Base-by-base conservation (phyloP, 1,140 invertebrate species). In the Portunus trituberculatus region DNA sequence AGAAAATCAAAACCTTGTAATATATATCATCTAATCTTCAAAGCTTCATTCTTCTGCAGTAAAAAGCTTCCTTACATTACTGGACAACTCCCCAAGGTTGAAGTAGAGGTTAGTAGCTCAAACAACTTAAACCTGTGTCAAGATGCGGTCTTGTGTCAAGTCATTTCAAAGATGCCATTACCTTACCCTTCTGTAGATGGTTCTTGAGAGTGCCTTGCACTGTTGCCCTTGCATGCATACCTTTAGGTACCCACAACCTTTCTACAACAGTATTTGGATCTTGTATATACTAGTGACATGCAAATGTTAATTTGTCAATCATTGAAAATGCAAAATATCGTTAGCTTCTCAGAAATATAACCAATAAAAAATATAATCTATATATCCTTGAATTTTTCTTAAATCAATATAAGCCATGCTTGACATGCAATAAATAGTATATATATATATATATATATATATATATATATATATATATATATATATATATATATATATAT, bases 171-270 rank as follows among this genome's bases (percentile, higher is more conserved):
- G 93, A 89, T 76, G 93, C 87, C 87, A 89, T 48, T 45, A 87
- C 87, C 93, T 94, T 94, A 94, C 93, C 93, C 86, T 94, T 94
- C 52, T 82, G 93, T 39, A 45, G 93, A 89, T 94, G 93, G 39
- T 90, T 89, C 93, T 94, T 94, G 93, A 82, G 87, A 94, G 82
- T 76, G 93, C 87, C 93, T 89, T 76, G 67, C 59, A 94, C 93
- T 89, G 93, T 88, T 94, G 93, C 87, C 59, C 93, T 94, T 76
- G 52, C 93, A 94, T 94, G 93, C 93, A 94, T 90, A 88, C 87
- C 88, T 39, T 89, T 90, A 32, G 25, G 39, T 94, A 45, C 8
- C 46, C 67, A 76, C 84, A 76, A 52, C 52, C 29, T 52, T 29
- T 32, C 48, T 89, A 89, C 59, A 76, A 46, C 31, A 59, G 29